A percentile compares a stretch with the other conserved stretches of the same genome.
These are phyloP conservation scores for Cyprinodon variegatus DNA, from an alignment of 2,113 vertebrate species.

Conservation along the genomic window DNA sequence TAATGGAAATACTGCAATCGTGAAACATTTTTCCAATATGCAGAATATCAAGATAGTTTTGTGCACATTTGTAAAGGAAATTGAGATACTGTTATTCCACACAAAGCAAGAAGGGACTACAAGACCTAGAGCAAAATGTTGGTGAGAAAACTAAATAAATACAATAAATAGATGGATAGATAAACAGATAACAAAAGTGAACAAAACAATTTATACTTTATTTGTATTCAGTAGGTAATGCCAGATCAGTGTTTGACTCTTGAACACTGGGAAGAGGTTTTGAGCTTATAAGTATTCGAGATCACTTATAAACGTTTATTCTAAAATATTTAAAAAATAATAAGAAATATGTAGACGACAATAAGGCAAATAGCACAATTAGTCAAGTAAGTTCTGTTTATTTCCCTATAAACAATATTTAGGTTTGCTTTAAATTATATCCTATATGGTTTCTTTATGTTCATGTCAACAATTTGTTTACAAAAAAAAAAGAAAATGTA, in stretches of 20 bases:
- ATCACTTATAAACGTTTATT: conserved; percentile 25
- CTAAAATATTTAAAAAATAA: not conserved
- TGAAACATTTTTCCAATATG: too few species aligned
- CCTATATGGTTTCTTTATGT: not conserved
- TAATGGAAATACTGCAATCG: too few species aligned
- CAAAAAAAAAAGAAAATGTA: not conserved
- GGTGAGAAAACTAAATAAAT: too few species aligned
- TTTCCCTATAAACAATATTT: conserved; percentile 10
- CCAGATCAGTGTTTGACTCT: conserved; percentile 57
- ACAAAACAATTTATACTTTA: conserved; percentile 26
- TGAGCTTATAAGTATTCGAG: conserved; percentile 34
- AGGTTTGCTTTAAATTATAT: not conserved
- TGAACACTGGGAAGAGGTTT: conserved; percentile 30
- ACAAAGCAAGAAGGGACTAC: too few species aligned
- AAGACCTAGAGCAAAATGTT: too few species aligned
- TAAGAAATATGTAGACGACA: not conserved
- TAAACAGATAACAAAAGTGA: not conserved
- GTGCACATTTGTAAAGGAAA: too few species aligned
- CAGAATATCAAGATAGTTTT: too few species aligned
- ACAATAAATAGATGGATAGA: not conserved
- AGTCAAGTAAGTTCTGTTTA: not conserved
- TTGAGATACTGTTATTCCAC: too few species aligned
- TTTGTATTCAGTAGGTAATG: conserved; percentile 52
- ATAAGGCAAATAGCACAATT: conserved; percentile 2
- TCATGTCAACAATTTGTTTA: not conserved